These are phyloP conservation scores for Esox niger DNA, from an alignment of 2,113 vertebrate species.

Conservation along the genomic window DNA sequence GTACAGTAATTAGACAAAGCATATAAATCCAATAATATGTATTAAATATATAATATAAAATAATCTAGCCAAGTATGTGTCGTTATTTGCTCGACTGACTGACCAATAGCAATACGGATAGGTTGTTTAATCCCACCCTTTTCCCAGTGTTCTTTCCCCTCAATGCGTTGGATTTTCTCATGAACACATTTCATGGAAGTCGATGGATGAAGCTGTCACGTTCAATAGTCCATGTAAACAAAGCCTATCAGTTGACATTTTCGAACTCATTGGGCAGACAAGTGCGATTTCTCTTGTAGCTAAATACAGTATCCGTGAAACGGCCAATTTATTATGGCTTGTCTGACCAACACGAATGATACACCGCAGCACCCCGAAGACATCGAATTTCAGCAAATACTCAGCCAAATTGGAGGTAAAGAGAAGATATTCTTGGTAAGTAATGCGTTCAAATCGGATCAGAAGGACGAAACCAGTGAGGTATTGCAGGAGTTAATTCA, in stretches of 20 bases:
- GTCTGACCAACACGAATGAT: conserved; percentile 9
- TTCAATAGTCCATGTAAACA: background rate
- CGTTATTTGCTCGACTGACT: background rate
- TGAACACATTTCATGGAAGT: background rate
- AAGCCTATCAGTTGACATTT: background rate
- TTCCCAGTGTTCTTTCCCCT: background rate
- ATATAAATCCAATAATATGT: too few species aligned
- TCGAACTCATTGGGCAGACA: background rate
- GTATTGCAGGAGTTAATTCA: conserved; percentile 62
- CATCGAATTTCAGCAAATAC: conserved; percentile 56
- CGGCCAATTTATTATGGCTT: background rate
- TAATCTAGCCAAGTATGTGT: too few species aligned
- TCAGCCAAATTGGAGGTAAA: conserved; percentile 65
- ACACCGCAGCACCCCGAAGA: conserved; percentile 41
- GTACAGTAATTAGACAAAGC: conserved; percentile 25
- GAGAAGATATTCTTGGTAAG: conserved; percentile 68
- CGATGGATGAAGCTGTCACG: background rate
- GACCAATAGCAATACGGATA: conserved; percentile 43
- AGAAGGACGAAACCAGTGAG: conserved; percentile 28
- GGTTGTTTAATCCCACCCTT: background rate
- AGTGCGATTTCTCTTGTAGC: background rate
- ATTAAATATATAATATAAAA: too few species aligned
- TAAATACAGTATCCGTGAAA: background rate
- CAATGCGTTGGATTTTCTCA: conserved; percentile 18
- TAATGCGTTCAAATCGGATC: conserved; percentile 40